Base-by-base conservation (phyloP, 2,113 vertebrate species). In the Dipodomys spectabilis region DNA sequence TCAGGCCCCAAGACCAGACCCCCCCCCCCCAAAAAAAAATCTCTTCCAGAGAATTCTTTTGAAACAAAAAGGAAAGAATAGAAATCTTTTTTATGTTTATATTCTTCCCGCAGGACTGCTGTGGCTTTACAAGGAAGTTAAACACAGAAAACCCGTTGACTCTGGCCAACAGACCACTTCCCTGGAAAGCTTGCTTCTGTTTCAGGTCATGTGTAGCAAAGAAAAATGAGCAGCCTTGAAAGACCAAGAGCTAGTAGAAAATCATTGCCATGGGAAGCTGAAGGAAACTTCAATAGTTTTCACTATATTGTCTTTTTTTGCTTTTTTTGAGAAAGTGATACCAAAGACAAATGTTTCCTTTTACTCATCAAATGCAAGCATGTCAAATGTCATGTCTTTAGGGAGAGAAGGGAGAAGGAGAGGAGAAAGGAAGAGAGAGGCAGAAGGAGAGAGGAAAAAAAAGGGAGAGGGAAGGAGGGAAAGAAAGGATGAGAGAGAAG, bases 81-180 rank as follows among this genome's bases (percentile, higher is more conserved):
- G 69, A 94, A 93, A 69, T 78, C 60, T 49, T 45, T 49, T 91
- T 93, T 60, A n/a, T 49, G 35, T 67, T 87, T 74, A 65, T 86
- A 88, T 32, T 93, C 82, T 88, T 90, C 92, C 84, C 93, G 90
- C 44, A 90, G 74, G 71, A 95, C 93, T 78, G 35, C 64, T 6
- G 71, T 71, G 64, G 65, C 71, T 92, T 94, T 84, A 65, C 84
- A 73, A 78, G 69, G 69, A 82, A 93, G 72, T 60, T 79, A 87
- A 86, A 91, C 64, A 90, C 73, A 95, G 35, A 86, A 92, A 69
- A 83, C 53, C 67, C 2, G 77, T 77, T 62, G 32, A 92, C 87
- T 92, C 91, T 90, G 90, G 90, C 75, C 75, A 86, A 75, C 83
- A 95, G 75, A 82, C 75, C 80, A 88, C 83, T 80, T 27, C 64